Evolutionary conservation across 2,113 vertebrate genomes (phyloP), one percentile per base, ranked within the genome.

Genomic region (Oncorhynchus tshawytscha): DNA sequence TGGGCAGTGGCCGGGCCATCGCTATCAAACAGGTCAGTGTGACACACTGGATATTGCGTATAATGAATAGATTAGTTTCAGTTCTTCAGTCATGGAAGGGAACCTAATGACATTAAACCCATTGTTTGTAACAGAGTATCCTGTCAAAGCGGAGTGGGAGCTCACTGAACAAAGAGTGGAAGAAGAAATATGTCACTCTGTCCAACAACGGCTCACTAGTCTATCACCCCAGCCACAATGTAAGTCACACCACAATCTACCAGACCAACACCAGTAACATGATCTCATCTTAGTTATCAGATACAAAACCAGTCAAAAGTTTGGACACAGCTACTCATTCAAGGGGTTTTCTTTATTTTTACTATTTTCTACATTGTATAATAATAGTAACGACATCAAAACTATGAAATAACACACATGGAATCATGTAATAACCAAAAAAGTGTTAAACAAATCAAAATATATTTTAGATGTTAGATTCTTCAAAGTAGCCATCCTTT

Each of bases 91-190:
- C 39, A 45, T 77, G 51, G 24, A 24, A 24, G 57, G 51, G 16
- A 24, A 20, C 7, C 15, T 51, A 1, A 3, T 70, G 7, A 84
- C 71, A 65, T 62, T 1, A 18, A 5, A 49, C 59, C 59, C 62
- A 68, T 18, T 0, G 67, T 81, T 67, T n/a, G 0, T 16, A 13
- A 72, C 90, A 99, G 97, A 95, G 96, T 84, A 95, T 97, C 84
- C 88, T 99, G 67, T 93, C 95, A 90, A 99, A 99, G 88, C 95
- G 96, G 73, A 97, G 97, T 1, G 96, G 96, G 20, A 97, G 96
- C 84, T 98, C 97, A 76, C 93, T 99, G 86, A 99, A 99, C 83
- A 99, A 99, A 89, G 97, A 99, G 85, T 99, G 97, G 97, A 99
- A 99, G 93, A 99, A 98, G 93, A 99, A 99, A 70, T 97, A 95